Conservation (phyloP, 2,888 invertebrate genomes). For the Siphlonurus alternatus region DNA sequence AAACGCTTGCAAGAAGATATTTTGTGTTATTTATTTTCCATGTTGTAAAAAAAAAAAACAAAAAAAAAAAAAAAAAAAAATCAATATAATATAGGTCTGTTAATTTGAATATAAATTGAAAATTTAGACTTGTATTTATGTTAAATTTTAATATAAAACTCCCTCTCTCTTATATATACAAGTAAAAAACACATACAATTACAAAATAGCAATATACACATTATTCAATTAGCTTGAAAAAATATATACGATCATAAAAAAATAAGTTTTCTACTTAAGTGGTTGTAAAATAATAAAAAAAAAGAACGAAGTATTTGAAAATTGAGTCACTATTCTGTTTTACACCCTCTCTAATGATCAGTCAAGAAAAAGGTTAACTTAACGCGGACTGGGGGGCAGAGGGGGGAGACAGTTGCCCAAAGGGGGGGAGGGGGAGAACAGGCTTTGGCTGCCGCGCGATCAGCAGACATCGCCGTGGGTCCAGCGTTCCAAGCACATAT, state of each 20-base stretch:
- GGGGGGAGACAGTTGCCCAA: too few relatives aligned
- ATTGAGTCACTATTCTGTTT: constrained; percentile 2
- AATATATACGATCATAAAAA: background rate
- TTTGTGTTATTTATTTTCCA: too few relatives aligned
- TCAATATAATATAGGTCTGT: too few relatives aligned
- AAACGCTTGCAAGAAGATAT: too few relatives aligned
- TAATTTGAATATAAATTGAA: too few relatives aligned
- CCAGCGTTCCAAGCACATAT: background rate
- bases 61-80: too few relatives aligned
- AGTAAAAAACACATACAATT: too few relatives aligned
- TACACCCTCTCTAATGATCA: constrained; percentile 1
- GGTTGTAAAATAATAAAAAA: background rate
- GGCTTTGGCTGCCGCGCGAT: background rate
- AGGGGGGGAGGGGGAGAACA: background rate
- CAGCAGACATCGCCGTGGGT: background rate
- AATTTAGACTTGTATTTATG: too few relatives aligned
- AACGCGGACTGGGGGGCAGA: background rate
- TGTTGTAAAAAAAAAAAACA: too few relatives aligned
- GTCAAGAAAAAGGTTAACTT: background rate
- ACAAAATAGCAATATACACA: background rate
- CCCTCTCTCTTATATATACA: too few relatives aligned
- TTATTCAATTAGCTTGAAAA: background rate
- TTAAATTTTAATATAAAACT: too few relatives aligned
- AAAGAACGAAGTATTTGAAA: background rate
- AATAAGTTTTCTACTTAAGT: background rate